Base-by-base conservation (phyloP, 2,888 invertebrate genomes). In the Euproctis similis region DNA sequence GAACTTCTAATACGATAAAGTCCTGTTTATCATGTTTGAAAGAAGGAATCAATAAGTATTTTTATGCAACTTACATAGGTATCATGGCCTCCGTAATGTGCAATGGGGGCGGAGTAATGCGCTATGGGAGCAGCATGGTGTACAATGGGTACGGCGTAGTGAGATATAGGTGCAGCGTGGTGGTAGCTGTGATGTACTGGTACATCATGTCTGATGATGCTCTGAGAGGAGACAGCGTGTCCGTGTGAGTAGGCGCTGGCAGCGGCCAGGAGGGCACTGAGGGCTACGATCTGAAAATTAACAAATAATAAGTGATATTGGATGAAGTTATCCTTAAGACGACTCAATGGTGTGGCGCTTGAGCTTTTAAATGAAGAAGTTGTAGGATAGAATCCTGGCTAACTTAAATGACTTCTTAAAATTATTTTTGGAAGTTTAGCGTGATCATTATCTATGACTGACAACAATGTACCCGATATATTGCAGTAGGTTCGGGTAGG, bases 211-310 rank as follows among this genome's bases (percentile, higher is more conserved):
- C 21, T 9, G 11, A 75, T 8, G 11, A 21, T 21, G 21, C 11
- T 21, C 8, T 75, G 74, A 26, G 67, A 69, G 8, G 76, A 76
- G 26, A 70, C 62, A 29, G 72, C 21, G 11, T 21, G 21, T 9
- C 46, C 47, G 23, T 49, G 43, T 4, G n/a, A 8, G 16, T 68
- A 68, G 10, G 69, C 66, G 28, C 48, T 63, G 36, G 61, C 67
- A n/a, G 41, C 51, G 1, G 67, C 65, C 37, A 72, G 43, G 24
- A 73, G 29, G 23, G 53, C 31, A 9, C 37, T 21, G 18, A 38
- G 12, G 22, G 37, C 33, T 28, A 36, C 22, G 6, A 36, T 30
- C 36, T 36, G 24, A 9, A 31, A 28, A 10, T 10, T 4, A 7
- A 8, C 28, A 18, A n/a, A n/a, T n/a, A n/a, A n/a, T n/a, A n/a